A percentile compares a stretch with the other conserved stretches of the same genome.
These are phyloP conservation scores for Drosophila sordidula DNA, from an alignment of 2,888 invertebrate genomes.

Conservation along the genomic window DNA sequence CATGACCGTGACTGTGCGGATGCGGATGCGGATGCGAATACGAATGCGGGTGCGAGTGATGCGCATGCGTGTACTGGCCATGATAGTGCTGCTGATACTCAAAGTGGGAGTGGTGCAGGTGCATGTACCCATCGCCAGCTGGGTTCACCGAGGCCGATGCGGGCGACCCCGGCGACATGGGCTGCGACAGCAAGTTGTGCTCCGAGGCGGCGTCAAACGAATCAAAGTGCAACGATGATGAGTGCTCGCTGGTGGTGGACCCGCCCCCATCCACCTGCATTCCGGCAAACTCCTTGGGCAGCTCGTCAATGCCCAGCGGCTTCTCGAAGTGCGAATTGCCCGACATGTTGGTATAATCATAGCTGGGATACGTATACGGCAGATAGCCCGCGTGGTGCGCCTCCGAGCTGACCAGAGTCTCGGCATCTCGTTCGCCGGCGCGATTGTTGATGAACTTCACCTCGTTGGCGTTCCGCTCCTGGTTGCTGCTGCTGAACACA, in stretches of 20 bases:
- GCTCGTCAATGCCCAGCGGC: slow-evolving; percentile 82
- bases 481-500: slow-evolving; percentile 81
- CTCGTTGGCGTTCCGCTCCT: slow-evolving; percentile 83
- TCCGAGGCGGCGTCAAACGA: slow-evolving; percentile 83
- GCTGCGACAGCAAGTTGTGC: slow-evolving; percentile 82
- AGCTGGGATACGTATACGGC: slow-evolving; percentile 83
- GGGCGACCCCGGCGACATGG: slow-evolving; percentile 80
- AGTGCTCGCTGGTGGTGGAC: slow-evolving; percentile 77
- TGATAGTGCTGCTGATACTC: slow-evolving; percentile 45
- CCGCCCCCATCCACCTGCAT: slow-evolving; percentile 55
- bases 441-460: slow-evolving; percentile 84
- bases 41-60: slow-evolving; percentile 46
- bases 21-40: slow-evolving; percentile 40
- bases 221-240: slow-evolving; percentile 81
- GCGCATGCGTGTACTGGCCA: slow-evolving; percentile 38
- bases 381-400: slow-evolving; percentile 82
- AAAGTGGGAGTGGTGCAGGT: slow-evolving; percentile 67
- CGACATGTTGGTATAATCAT: slow-evolving; percentile 85
- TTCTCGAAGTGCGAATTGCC: slow-evolving; percentile 84
- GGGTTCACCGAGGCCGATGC: slow-evolving; percentile 79
- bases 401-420: slow-evolving; percentile 78
- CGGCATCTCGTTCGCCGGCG: slow-evolving; percentile 39
- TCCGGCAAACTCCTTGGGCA: slow-evolving; percentile 72
- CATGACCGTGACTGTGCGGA: slow-evolving; percentile 42
- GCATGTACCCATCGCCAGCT: slow-evolving; percentile 71